These are phyloP conservation scores for Onychomys arenicola DNA, from an alignment of 2,797 vertebrate species.

Conservation along the genomic window DNA sequence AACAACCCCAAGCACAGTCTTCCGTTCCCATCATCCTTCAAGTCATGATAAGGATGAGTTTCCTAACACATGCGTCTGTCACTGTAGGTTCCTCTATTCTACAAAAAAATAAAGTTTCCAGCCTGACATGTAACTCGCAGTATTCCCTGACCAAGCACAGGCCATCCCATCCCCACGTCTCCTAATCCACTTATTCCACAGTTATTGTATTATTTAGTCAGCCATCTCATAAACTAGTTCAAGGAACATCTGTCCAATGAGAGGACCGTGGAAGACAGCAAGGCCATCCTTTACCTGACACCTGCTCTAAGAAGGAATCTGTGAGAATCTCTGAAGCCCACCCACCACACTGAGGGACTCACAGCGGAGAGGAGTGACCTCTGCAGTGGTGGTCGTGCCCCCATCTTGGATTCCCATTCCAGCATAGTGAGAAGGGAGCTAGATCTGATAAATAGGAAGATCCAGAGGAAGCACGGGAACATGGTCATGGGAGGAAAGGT, in stretches of 20 bases:
- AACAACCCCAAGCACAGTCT: neutral
- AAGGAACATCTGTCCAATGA: neutral
- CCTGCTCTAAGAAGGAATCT: neutral
- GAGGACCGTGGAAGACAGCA: neutral
- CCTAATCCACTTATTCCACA: neutral
- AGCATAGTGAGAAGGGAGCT: neutral
- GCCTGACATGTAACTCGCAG: neutral
- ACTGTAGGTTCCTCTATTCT: neutral
- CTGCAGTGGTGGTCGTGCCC: too few species aligned
- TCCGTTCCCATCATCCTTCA: neutral
- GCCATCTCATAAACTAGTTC: neutral
- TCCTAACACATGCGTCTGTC: neutral
- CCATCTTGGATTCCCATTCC: neutral
- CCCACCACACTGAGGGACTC: neutral
- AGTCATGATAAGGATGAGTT: neutral
- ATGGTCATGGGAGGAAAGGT: neutral
- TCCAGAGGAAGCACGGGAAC: neutral
- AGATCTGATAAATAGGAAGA: neutral
- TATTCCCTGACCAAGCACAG: neutral
- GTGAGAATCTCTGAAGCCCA: neutral
- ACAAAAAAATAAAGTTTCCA: constrained; percentile 18
- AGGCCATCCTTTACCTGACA: neutral
- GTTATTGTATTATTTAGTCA: constrained; percentile 8
- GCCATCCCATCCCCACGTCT: neutral
- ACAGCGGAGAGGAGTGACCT: neutral